phyloP scores from a whole-genome alignment of 1,140 invertebrate genomes.

The Samia ricini region DNA sequence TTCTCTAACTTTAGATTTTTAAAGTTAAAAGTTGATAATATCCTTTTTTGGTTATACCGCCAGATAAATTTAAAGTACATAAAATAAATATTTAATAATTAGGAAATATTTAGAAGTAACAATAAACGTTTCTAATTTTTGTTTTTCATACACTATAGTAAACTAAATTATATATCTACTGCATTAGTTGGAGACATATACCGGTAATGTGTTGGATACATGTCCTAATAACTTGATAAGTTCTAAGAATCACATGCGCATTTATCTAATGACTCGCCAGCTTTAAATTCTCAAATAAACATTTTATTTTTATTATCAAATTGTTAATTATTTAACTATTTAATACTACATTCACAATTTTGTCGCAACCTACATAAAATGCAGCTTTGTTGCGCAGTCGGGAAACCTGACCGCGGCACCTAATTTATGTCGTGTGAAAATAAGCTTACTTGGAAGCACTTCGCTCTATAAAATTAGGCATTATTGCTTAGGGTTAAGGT shows the following conservation, averaged over 20 bases:
- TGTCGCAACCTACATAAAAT: slow-evolving; percentile 2
- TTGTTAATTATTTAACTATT: neutral
- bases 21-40: no score
- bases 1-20: no score
- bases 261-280: neutral
- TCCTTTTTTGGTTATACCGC: no score
- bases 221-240: neutral
- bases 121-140: no score
- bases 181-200: neutral
- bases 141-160: no score
- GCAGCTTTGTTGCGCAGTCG: neutral
- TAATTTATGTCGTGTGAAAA: slow-evolving; percentile 3
- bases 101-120: no score
- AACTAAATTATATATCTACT: no score
- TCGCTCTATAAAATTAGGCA: neutral
- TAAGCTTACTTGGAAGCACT: neutral
- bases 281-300: neutral
- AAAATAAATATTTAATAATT: no score
- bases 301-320: neutral
- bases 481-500: neutral
- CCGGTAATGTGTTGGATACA: neutral
- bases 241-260: neutral
- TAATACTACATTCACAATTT: neutral
- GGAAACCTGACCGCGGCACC: slow-evolving; percentile 9
- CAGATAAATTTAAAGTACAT: no score